Conservation (phyloP, 2,888 invertebrate genomes). For the Tenthredo livida region DNA sequence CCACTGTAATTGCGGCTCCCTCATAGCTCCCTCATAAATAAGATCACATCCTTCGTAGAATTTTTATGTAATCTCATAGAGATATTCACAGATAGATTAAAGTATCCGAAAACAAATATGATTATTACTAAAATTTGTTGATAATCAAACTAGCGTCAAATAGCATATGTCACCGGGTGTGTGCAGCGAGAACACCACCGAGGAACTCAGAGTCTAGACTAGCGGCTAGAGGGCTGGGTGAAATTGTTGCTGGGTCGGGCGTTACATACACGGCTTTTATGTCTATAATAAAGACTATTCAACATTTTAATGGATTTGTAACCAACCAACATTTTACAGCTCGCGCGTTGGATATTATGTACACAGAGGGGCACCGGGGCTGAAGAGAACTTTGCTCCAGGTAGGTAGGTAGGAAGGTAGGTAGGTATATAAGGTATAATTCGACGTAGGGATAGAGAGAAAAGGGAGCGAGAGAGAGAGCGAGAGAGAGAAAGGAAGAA, state of each 20-base stretch:
- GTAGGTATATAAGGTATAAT: too few relatives aligned
- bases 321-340: constrained; percentile 58
- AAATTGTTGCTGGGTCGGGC: constrained; percentile 50
- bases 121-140: neutral
- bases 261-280: constrained; percentile 52
- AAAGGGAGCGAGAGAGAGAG: too few relatives aligned
- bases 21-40: neutral
- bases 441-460: too few relatives aligned
- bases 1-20: neutral
- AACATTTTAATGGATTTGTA: constrained; percentile 59
- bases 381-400: constrained; percentile 33
- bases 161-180: neutral
- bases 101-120: neutral
- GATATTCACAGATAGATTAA: neutral
- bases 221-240: constrained; percentile 37
- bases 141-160: neutral
- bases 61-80: neutral
- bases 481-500: neutral
- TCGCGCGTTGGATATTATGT: constrained; percentile 51
- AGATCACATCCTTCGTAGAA: neutral
- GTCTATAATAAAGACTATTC: constrained; percentile 57
- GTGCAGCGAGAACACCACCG: constrained; percentile 7
- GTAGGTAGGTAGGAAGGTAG: constrained; percentile 16
- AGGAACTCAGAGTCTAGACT: constrained; percentile 46
- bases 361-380: constrained; percentile 21